Evolutionary conservation across 2,797 vertebrate species (phyloP).

Genomic region (Iguana delicatissima): DNA sequence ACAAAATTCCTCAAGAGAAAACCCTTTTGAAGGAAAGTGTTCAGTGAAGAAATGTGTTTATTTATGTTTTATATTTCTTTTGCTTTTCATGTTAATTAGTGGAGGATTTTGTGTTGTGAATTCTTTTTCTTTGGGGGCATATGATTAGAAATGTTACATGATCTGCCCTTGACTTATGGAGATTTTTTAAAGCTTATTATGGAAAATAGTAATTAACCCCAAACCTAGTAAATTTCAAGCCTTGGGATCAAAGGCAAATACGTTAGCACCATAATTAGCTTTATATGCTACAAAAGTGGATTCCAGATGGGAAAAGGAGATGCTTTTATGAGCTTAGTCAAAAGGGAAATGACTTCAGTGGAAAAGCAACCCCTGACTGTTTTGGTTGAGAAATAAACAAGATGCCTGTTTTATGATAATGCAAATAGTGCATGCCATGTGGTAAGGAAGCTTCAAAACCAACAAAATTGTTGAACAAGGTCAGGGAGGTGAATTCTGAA

Average conservation of each 20-base stretch:
- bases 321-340: constrained; percentile 39
- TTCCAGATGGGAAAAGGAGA: constrained; percentile 42
- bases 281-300: constrained; percentile 40
- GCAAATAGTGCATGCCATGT: constrained; percentile 6
- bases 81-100: constrained; percentile 1
- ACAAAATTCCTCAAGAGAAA: constrained; percentile 9
- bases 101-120: background rate
- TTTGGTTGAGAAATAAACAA: constrained; percentile 23
- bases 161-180: constrained; percentile 44
- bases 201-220: constrained; percentile 58
- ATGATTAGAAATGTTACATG: constrained; percentile 39
- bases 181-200: constrained; percentile 46
- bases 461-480: background rate
- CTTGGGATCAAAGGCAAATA: constrained; percentile 45
- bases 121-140: constrained; percentile 28
- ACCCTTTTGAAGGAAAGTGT: constrained; percentile 1
- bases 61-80: background rate
- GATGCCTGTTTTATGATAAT: constrained; percentile 1
- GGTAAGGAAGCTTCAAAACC: background rate
- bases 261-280: constrained; percentile 54
- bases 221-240: constrained; percentile 47
- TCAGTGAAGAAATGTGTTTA: background rate
- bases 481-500: background rate
- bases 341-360: constrained; percentile 7
- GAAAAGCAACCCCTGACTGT: background rate